These are phyloP conservation scores for Hemithea aestivaria DNA, from an alignment of 2,888 invertebrate species.

Conservation along the genomic window DNA sequence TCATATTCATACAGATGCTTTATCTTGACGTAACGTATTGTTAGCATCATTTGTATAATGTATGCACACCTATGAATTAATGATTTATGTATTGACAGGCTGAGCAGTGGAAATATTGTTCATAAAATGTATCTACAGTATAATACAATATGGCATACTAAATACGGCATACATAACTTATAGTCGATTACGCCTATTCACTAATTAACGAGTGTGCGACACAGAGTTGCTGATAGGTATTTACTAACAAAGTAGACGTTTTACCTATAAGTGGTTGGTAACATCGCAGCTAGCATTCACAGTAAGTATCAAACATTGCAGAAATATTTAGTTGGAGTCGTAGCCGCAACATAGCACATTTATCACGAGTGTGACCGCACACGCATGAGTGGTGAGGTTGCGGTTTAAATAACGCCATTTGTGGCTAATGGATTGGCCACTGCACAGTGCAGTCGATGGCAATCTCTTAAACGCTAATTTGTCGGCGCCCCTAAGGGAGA, in stretches of 20 bases:
- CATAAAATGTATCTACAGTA: no score
- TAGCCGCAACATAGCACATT: neutral
- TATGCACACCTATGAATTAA: constrained; percentile 47
- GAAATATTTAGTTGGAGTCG: no score
- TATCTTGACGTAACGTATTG: constrained; percentile 56
- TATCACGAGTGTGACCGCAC: constrained; percentile 5
- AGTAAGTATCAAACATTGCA: no score
- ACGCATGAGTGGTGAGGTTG: constrained; percentile 10
- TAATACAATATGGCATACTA: neutral
- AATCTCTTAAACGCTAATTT: constrained; percentile 73
- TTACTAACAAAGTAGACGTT: no score
- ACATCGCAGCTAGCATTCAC: no score
- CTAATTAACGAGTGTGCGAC: no score
- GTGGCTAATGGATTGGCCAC: constrained; percentile 69
- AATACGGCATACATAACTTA: no score
- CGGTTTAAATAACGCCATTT: constrained; percentile 63
- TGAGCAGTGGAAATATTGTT: constrained; percentile 1
- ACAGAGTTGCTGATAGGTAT: no score
- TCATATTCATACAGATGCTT: constrained; percentile 43
- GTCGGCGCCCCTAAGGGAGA: constrained; percentile 37
- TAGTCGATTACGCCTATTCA: no score
- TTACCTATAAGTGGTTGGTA: no score
- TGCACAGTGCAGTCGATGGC: constrained; percentile 63
- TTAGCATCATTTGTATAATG: no score
- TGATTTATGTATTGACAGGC: constrained; percentile 55